These are phyloP conservation scores for Puffinus mauretanicus DNA, from an alignment of 2,113 vertebrate genomes.

Conservation along the genomic window DNA sequence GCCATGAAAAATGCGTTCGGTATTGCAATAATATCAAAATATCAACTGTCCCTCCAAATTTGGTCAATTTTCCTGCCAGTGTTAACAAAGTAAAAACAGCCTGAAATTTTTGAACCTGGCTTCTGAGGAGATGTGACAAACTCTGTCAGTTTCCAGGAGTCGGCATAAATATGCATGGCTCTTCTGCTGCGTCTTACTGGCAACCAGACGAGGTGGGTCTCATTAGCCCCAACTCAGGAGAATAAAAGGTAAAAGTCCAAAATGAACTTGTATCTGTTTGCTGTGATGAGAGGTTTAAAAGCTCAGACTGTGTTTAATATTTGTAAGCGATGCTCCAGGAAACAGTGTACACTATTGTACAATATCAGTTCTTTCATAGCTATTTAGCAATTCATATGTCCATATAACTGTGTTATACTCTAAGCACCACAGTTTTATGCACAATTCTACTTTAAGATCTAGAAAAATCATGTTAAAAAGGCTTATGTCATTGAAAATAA, in stretches of 20 bases:
- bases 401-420: background rate
- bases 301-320: background rate
- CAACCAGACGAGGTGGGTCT: background rate
- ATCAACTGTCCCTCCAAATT: background rate
- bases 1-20: background rate
- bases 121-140: slow-evolving; percentile 1
- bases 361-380: background rate
- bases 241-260: background rate
- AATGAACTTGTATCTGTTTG: background rate
- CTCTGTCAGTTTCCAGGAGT: background rate
- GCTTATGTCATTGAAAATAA: background rate
- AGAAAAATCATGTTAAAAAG: background rate
- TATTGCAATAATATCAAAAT: background rate
- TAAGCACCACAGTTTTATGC: background rate
- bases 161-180: slow-evolving; percentile 14
- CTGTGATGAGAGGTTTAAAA: background rate
- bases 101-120: background rate
- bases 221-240: background rate
- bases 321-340: background rate
- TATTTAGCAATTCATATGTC: background rate
- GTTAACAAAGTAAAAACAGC: background rate
- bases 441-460: background rate
- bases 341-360: rapidly evolving
- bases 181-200: background rate
- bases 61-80: background rate